Conservation (phyloP, 2,797 vertebrate genomes). For the Hemitrygon akajei region DNA sequence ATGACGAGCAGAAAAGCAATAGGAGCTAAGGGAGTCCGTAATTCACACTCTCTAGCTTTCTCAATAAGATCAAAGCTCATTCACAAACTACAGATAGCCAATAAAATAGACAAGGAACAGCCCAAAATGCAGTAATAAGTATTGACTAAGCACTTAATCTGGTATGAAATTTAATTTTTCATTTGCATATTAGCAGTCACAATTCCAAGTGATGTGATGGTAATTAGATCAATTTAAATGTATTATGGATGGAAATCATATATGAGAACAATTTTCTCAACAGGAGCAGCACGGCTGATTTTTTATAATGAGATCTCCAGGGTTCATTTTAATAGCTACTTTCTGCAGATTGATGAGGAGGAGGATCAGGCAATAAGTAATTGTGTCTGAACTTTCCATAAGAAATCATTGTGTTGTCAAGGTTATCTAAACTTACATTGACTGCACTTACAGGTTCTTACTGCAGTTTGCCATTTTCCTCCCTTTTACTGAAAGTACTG, state of each 20-base stretch:
- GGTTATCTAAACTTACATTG: not conserved
- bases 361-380: not conserved
- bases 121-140: not conserved
- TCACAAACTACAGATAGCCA: not conserved
- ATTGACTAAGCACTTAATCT: not conserved
- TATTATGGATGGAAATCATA: constrained; percentile 27
- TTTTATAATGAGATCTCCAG: constrained; percentile 3
- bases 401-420: constrained; percentile 15
- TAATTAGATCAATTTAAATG: constrained; percentile 36
- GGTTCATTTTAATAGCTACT: constrained; percentile 4
- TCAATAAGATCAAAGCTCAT: not conserved
- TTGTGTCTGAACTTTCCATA: constrained; percentile 8
- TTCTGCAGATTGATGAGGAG: constrained; percentile 5
- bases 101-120: not conserved
- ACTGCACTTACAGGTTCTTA: not conserved
- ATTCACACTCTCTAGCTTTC: not conserved
- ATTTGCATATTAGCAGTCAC: constrained; percentile 27
- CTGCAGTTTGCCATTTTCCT: not conserved
- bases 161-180: constrained; percentile 27
- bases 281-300: not conserved
- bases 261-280: constrained; percentile 28
- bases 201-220: not conserved
- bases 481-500: not conserved
- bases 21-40: not conserved
- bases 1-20: too few relatives aligned